Evolutionary conservation across 2,888 invertebrate genomes (phyloP), one percentile per base, ranked within the genome.

Genomic region (Zygothrica quintamaculata): DNA sequence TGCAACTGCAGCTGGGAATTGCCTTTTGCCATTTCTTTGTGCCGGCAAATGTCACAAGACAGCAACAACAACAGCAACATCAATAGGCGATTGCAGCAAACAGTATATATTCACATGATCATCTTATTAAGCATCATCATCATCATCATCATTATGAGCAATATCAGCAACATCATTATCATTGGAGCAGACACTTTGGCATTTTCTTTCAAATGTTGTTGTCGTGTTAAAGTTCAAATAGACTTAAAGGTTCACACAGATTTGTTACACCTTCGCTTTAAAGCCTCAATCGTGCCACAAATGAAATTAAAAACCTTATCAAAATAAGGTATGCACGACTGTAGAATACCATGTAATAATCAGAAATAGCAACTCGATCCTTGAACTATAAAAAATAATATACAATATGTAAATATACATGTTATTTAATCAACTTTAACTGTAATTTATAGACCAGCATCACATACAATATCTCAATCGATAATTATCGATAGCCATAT

Each of bases 181-280:
- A 60, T 44, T 40, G 15, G 40, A 16, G 42, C 31, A n/a, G 47
- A 65, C 62, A 75, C 80, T 75, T 77, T 84, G 82, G 65, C 85
- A 85, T 80, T 86, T 85, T 40, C 42, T 59, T 74, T 48, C 46
- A 53, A 58, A 64, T 39, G 29, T 53, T 39, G 29, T 53, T 72
- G 47, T 46, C 71, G 68, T 77, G 77, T 78, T 80, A 87, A 87
- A 86, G 87, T 87, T 85, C 85, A 86, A 75, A 85, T 72, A 72
- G 65, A 37, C 51, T 29, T 29, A n/a, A 7, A 29, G 43, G 31
- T 47, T 36, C 57, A 61, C 61, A 57, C 61, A 57, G 39, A 39
- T 70, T 53, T 34, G 72, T 39, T 71, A 37, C 72, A 71, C 56
- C 65, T 60, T 5, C 5, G 53, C 36, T 46, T 58, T 22, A 50